Evolutionary conservation across 2,888 invertebrate genomes (phyloP).

Genomic region (Mesopsocus fuscifrons): DNA sequence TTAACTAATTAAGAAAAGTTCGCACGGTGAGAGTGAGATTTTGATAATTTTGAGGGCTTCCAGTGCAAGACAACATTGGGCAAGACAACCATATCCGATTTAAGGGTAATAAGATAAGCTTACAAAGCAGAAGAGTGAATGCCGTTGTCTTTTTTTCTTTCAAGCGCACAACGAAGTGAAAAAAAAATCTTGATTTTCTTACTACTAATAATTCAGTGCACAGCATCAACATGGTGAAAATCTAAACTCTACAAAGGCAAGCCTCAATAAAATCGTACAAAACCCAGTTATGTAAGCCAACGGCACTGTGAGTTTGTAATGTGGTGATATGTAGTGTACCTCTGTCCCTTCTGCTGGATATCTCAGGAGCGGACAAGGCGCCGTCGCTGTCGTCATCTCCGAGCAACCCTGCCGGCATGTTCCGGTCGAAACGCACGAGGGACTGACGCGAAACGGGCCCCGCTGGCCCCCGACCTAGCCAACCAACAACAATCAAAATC

Average conservation of each 20-base stretch:
- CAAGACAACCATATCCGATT: no score
- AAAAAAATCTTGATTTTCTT: neutral
- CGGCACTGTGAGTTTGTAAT: no score
- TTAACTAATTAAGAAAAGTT: no score
- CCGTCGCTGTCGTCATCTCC: slow-evolving; percentile 64
- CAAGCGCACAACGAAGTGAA: no score
- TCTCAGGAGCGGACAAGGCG: slow-evolving; percentile 61
- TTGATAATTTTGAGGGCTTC: no score
- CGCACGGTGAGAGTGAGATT: no score
- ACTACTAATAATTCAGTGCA: no score
- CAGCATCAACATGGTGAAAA: neutral
- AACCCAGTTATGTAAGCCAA: neutral
- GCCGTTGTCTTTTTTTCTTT: no score
- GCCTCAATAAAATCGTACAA: neutral
- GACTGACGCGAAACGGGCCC: slow-evolving; percentile 3
- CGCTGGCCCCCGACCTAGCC: slow-evolving; percentile 20
- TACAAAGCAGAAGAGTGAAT: no score
- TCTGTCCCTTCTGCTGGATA: slow-evolving; percentile 43
- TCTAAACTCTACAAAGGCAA: neutral
- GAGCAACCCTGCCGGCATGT: slow-evolving; percentile 21
- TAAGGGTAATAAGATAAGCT: no score
- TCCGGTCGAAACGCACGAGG: slow-evolving; percentile 14
- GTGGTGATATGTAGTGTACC: slow-evolving; percentile 26
- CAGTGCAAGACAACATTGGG: no score
- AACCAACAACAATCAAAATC: slow-evolving; percentile 26